These are phyloP conservation scores for Notolepis coatsorum DNA, from an alignment of 2,797 vertebrate species.

Conservation along the genomic window DNA sequence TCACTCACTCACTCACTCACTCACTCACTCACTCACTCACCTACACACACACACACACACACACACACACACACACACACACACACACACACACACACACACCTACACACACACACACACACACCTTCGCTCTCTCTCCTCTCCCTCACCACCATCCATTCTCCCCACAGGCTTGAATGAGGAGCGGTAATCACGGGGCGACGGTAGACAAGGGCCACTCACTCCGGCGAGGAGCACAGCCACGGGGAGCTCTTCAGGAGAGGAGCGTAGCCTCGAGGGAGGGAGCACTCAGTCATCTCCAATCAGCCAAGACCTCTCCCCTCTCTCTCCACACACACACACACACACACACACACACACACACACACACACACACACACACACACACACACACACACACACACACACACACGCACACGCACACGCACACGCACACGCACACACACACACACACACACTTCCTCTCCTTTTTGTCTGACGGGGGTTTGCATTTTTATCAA, in stretches of 20 bases:
- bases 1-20: neutral
- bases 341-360: no score
- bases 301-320: conserved; percentile 42
- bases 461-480: no score
- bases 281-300: conserved; percentile 53
- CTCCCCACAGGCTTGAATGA: conserved; percentile 36
- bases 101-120: neutral
- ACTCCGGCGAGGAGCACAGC: conserved; percentile 56
- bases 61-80: neutral
- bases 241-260: conserved; percentile 55
- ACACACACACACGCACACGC: no score
- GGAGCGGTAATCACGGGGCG: conserved; percentile 59
- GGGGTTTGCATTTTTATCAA: no score
- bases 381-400: no score
- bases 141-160: conserved; percentile 31
- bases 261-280: conserved; percentile 26
- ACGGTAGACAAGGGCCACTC: conserved; percentile 60
- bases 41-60: neutral
- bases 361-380: no score
- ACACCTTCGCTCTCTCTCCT: conserved; percentile 16
- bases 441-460: no score
- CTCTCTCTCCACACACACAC: no score
- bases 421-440: no score
- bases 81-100: neutral
- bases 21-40: conserved; percentile 10